Percentiles rank a stretch among this genome's conserved stretches.
Evolutionary conservation across 2,888 invertebrate genomes (phyloP).

Genomic region (Pyrrhosoma nymphula): DNA sequence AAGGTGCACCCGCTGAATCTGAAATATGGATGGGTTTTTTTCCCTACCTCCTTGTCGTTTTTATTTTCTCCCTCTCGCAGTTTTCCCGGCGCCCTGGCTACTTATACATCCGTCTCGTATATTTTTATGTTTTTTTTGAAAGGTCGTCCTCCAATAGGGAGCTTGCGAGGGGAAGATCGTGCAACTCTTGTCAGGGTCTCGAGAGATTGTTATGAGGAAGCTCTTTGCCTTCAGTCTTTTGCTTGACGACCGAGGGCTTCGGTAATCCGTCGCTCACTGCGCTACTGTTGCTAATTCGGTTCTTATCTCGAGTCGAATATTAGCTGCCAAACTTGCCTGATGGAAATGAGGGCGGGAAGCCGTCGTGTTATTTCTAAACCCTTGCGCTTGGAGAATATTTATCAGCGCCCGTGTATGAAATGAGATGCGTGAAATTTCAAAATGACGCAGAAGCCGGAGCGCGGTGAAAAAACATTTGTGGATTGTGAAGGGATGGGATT

Average conservation of each 20-base stretch:
- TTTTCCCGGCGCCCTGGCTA: not conserved
- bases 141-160: not conserved
- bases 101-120: not conserved
- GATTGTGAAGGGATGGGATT: not conserved
- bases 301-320: not conserved
- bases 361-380: not conserved
- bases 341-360: not conserved
- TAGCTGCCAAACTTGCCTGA: not conserved
- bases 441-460: not conserved
- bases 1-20: constrained; percentile 57
- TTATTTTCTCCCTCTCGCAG: not conserved
- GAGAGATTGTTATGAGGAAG: not conserved
- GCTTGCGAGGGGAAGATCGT: not conserved
- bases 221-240: not conserved
- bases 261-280: not conserved
- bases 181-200: not conserved
- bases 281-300: not conserved
- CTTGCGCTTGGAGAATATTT: not conserved
- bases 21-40: constrained; percentile 54
- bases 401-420: not conserved
- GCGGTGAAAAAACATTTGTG: not conserved
- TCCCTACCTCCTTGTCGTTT: not conserved
- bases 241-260: not conserved
- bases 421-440: not conserved
- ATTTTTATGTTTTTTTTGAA: not conserved